Base-by-base conservation (phyloP, 2,888 invertebrate genomes). In the Microctonus brassicae region DNA sequence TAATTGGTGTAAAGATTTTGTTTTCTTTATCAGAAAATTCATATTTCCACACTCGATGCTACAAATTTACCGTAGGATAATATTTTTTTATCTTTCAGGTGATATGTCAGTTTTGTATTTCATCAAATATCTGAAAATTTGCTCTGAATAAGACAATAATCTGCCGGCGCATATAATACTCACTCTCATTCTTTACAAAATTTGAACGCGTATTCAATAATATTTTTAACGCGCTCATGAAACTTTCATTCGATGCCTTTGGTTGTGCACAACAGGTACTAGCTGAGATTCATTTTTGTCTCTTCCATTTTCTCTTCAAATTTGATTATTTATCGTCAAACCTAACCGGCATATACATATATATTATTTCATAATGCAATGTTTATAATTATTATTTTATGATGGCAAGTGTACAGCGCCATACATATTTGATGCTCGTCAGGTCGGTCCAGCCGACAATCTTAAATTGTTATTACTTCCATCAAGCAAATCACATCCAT, bases 401-500 rank as follows among this genome's bases (percentile, higher is more conserved):
- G 42, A 24, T 65, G 55, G 53, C 33, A 65, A 65, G 47, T 7
- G 47, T 47, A 47, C 9, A 53, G 33, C 52, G 52, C 52, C 65
- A 52, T 17, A 47, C 29, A 47, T 26, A n/a, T 42, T 47, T 17
- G n/a, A 52, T 47, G 52, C 17, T 39, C n/a, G n/a, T n/a, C 39
- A 24, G 29, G 42, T 72, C 74, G 72, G 72, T 57, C 72, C 74
- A 72, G 74, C 74, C 74, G 74, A 74, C 66, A 67, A 22, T 66
- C 57, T 42, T 60, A 36, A 36, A 36, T 10, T 33, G 9, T 52
- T 33, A 26, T 47, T 26, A 26, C 29, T 53, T 47, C 55, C 34
- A 34, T 65, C 24, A 53, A 36, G 22, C 29, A 33, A 55, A 53
- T 65, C 53, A 60, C 52, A 60, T 47, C 26, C 47, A 47, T 69